Conservation (phyloP, 2,888 invertebrate species). For the Thelaira solivaga region DNA sequence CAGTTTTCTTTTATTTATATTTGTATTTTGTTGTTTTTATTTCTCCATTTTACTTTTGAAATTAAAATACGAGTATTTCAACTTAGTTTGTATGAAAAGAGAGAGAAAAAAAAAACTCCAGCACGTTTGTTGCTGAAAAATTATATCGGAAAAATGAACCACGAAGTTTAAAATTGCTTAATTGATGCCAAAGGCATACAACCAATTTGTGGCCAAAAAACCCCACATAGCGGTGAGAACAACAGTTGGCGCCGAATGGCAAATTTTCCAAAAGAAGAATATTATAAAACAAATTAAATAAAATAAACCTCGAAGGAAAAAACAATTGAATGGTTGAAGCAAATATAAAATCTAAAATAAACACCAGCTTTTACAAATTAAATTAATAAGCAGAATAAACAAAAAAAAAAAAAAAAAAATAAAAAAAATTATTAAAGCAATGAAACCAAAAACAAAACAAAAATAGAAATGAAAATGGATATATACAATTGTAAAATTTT, state of each 20-base stretch:
- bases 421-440: slow-evolving; percentile 42
- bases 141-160: slow-evolving; percentile 2
- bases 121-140: neutral
- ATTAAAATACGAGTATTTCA: no score
- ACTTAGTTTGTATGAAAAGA: no score
- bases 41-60: no score
- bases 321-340: slow-evolving; percentile 45
- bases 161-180: slow-evolving; percentile 40
- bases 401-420: no score
- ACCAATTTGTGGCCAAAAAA: slow-evolving; percentile 43
- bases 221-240: slow-evolving; percentile 6
- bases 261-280: neutral
- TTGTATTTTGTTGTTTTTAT: no score
- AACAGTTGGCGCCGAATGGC: slow-evolving; percentile 1
- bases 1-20: no score
- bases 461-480: no score
- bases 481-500: neutral
- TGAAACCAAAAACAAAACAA: slow-evolving; percentile 7
- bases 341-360: slow-evolving; percentile 52
- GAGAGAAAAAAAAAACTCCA: neutral
- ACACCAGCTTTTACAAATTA: slow-evolving; percentile 50
- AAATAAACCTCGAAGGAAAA: slow-evolving; percentile 41
- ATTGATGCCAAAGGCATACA: slow-evolving; percentile 47
- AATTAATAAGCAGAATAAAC: no score
- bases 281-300: slow-evolving; percentile 39